Evolutionary conservation across 2,888 invertebrate species (phyloP).

Genomic region (Hyposoter didymator): DNA sequence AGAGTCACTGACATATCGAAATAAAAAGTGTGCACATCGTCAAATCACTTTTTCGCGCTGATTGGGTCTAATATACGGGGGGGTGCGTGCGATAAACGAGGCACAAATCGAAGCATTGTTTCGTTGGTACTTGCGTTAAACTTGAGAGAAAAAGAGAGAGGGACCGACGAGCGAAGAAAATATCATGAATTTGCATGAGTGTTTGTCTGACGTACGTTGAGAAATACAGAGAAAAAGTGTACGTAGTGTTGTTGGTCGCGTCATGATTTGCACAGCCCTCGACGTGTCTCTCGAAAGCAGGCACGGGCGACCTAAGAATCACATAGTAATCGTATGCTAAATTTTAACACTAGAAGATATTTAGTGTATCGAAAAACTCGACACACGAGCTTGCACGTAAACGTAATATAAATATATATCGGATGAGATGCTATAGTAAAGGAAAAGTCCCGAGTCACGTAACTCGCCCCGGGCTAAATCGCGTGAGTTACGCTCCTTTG

Average conservation of each 20-base stretch:
- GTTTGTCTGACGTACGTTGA: neutral
- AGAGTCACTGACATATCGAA: neutral
- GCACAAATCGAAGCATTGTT: conserved; percentile 75
- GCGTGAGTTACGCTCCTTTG: conserved; percentile 15
- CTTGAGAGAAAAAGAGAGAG: conserved; percentile 24
- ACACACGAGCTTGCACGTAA: neutral
- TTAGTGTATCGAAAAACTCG: neutral
- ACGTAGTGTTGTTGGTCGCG: conserved; percentile 37
- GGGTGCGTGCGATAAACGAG: conserved; percentile 56
- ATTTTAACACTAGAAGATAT: neutral
- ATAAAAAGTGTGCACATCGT: neutral
- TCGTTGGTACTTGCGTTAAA: conserved; percentile 30
- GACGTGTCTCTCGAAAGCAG: conserved; percentile 18
- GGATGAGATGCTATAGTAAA: neutral
- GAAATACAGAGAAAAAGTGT: conserved; percentile 10
- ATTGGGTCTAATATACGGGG: neutral
- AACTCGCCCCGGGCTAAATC: neutral
- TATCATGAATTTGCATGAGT: conserved; percentile 31
- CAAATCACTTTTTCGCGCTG: neutral
- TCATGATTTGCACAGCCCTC: conserved; percentile 49
- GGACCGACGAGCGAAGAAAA: conserved; percentile 10
- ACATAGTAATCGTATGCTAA: conserved; percentile 11
- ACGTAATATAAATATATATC: neutral
- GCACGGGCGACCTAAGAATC: conserved; percentile 18
- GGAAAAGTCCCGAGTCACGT: neutral